A percentile compares a stretch with the other conserved stretches of the same genome.
phyloP scores from a whole-genome alignment of 2,797 vertebrate species.

The Acomys russatus region DNA sequence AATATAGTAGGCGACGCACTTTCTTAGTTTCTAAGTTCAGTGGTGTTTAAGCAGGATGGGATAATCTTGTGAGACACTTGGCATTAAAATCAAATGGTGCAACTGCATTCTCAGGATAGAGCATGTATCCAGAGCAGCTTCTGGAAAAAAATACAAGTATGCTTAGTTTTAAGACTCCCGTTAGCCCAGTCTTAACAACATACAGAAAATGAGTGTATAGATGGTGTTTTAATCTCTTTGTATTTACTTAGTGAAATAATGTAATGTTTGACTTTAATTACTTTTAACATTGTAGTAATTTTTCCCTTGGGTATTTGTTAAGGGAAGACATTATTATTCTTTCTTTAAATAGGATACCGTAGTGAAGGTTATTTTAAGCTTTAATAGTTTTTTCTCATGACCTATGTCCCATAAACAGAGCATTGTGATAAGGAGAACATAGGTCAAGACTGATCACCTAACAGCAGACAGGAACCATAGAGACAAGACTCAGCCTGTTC shows the following conservation, averaged over 20 bases:
- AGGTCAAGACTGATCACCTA: not conserved
- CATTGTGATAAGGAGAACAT: not conserved
- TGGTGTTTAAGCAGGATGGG: not conserved
- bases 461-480: not conserved
- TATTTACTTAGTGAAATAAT: slow-evolving; percentile 26
- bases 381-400: too few relatives aligned
- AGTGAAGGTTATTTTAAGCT: too few relatives aligned
- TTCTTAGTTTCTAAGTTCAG: slow-evolving; percentile 19
- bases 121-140: not conserved
- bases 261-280: slow-evolving; percentile 33
- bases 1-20: not conserved
- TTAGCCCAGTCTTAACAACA: not conserved
- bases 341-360: too few relatives aligned
- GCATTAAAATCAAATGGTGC: not conserved
- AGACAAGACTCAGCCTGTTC: not conserved
- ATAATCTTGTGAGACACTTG: not conserved
- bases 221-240: not conserved
- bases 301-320: not conserved
- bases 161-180: not conserved
- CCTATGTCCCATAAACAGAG: too few relatives aligned
- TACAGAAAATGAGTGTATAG: not conserved
- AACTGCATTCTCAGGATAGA: not conserved
- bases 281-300: slow-evolving; percentile 9
- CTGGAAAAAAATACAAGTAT: not conserved
- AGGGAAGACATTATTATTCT: too few relatives aligned